These are phyloP conservation scores for Nannobrachium achirus DNA, from an alignment of 2,113 vertebrate genomes.

Conservation along the genomic window DNA sequence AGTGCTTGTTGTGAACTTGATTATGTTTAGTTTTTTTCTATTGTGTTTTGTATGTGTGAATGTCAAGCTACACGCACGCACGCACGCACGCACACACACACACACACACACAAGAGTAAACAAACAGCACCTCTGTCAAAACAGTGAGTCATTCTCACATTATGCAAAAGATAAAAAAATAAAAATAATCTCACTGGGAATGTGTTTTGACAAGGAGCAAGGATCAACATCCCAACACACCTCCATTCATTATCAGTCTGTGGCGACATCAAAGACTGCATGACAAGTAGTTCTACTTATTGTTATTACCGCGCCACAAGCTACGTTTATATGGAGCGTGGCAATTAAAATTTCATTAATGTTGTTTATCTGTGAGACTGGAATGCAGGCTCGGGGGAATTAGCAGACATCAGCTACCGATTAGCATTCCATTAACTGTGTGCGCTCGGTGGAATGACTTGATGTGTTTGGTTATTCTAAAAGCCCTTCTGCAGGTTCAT, in stretches of 20 bases:
- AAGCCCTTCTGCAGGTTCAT: background rate
- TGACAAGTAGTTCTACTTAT: constrained; percentile 16
- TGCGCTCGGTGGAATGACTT: constrained; percentile 46
- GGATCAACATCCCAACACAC: constrained; percentile 5
- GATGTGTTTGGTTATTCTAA: constrained; percentile 39
- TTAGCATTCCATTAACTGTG: constrained; percentile 71
- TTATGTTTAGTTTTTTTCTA: constrained; percentile 14
- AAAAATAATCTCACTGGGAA: constrained; percentile 37
- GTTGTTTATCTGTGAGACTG: constrained; percentile 60
- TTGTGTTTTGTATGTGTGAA: constrained; percentile 6
- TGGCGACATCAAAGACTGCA: constrained; percentile 13
- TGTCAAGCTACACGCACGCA: constrained; percentile 6
- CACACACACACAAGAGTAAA: constrained; percentile 7
- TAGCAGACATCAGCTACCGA: constrained; percentile 65
- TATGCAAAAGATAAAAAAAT: constrained; percentile 34
- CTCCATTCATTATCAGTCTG: constrained; percentile 33
- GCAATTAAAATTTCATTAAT: constrained; percentile 65
- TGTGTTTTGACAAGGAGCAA: constrained; percentile 30
- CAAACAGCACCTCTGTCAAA: constrained; percentile 14
- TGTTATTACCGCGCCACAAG: constrained; percentile 31
- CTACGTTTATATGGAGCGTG: constrained; percentile 46
- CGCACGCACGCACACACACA: constrained; percentile 13
- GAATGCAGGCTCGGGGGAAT: constrained; percentile 60
- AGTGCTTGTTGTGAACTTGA: constrained; percentile 6
- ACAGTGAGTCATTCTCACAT: constrained; percentile 37